Evolutionary conservation across 2,888 invertebrate species (phyloP).

Genomic region (Leptopilina myrica): DNA sequence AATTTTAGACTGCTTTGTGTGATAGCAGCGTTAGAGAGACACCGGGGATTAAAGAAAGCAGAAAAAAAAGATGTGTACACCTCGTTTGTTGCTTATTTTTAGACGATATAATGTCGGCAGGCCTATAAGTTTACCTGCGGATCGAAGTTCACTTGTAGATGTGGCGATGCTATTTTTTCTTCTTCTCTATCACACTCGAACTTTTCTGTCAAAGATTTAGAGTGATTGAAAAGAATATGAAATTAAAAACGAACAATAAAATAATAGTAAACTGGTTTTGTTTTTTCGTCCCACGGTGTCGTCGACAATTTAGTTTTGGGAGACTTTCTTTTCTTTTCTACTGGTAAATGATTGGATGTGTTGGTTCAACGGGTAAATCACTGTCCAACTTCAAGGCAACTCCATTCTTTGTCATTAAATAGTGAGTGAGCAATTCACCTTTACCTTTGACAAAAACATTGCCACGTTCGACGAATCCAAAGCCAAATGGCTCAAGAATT

Average conservation of each 20-base stretch:
- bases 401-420: conserved; percentile 81
- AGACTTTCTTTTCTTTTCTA: conserved; percentile 55
- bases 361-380: conserved; percentile 72
- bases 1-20: conserved; percentile 14
- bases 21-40: neutral
- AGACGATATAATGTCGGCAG: conserved; percentile 49
- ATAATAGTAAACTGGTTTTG: neutral
- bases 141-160: conserved; percentile 47
- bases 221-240: neutral
- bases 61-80: conserved; percentile 13
- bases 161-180: conserved; percentile 19
- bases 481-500: conserved; percentile 93
- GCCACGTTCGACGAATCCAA: conserved; percentile 95
- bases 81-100: conserved; percentile 56
- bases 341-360: conserved; percentile 74
- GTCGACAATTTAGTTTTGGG: neutral
- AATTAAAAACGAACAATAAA: too few species aligned
- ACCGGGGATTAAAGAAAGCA: neutral
- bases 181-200: conserved; percentile 13
- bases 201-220: conserved; percentile 8
- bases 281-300: conserved; percentile 5
- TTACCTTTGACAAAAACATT: conserved; percentile 98
- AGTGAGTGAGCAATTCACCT: conserved; percentile 97
- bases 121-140: conserved; percentile 13
- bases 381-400: conserved; percentile 72